A percentile compares a stretch with the other conserved stretches of the same genome.
Evolutionary conservation across 2,797 vertebrate species (phyloP).

Genomic region (Megaceryle alcyon): DNA sequence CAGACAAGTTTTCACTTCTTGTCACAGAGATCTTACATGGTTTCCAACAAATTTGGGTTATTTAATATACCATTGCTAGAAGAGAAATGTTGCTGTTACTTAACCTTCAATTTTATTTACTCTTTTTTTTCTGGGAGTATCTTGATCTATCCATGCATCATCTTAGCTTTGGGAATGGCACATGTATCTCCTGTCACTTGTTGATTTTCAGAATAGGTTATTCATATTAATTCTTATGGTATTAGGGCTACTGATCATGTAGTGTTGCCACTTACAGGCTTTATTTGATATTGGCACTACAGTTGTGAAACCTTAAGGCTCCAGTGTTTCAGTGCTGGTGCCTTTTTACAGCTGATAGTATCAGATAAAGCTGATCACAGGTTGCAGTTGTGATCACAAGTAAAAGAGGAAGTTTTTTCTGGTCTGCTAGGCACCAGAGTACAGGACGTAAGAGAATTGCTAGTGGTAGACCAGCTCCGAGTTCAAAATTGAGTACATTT

Average conservation of each 20-base stretch:
- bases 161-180: not conserved
- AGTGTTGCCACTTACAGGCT: not conserved
- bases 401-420: not conserved
- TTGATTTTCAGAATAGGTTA: not conserved
- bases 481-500: not conserved
- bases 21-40: not conserved
- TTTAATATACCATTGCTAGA: not conserved
- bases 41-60: not conserved
- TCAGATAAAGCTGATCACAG: not conserved
- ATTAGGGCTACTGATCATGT: not conserved
- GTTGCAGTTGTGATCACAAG: not conserved
- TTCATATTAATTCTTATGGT: not conserved
- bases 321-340: accelerated
- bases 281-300: not conserved
- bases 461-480: not conserved
- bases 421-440: not conserved
- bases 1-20: not conserved
- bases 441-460: not conserved
- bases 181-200: not conserved
- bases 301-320: not conserved
- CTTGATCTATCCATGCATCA: not conserved
- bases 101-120: not conserved
- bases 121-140: not conserved
- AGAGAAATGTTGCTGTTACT: not conserved
- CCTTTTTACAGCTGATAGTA: not conserved